These are phyloP conservation scores for Koerneria pararmatus DNA, from an alignment of 2,888 invertebrate genomes.

Conservation along the genomic window DNA sequence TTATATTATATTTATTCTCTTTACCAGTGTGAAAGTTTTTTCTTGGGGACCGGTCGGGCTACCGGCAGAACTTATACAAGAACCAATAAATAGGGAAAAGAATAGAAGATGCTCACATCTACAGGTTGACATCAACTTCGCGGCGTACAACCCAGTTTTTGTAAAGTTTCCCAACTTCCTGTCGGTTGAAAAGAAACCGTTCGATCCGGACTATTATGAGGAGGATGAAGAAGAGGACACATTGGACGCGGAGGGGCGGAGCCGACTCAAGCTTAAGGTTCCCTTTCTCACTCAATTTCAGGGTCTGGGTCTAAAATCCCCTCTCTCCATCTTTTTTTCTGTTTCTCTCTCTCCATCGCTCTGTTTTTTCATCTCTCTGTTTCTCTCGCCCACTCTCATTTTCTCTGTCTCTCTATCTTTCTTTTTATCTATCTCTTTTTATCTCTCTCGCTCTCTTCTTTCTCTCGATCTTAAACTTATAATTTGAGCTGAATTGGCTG, in stretches of 20 bases:
- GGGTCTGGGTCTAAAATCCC: neutral
- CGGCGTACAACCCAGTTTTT: slow-evolving; percentile 59
- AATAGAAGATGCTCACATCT: no score
- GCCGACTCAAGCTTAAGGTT: slow-evolving; percentile 68
- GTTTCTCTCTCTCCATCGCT: no score
- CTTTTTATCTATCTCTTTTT: neutral
- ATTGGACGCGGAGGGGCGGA: slow-evolving; percentile 92
- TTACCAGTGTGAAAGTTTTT: no score
- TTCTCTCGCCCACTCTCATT: neutral
- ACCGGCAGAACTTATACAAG: no score
- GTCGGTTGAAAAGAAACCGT: slow-evolving; percentile 92
- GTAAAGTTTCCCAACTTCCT: slow-evolving; percentile 78
- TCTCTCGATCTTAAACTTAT: neutral
- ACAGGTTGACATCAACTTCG: slow-evolving; percentile 17
- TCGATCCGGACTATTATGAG: slow-evolving; percentile 81
- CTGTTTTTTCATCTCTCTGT: no score
- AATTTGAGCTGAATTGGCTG: neutral
- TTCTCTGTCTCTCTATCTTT: neutral
- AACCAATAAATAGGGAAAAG: no score
- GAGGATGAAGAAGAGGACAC: slow-evolving; percentile 94
- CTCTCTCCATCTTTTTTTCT: neutral
- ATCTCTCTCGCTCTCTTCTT: neutral
- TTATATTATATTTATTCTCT: no score
- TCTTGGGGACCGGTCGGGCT: no score
- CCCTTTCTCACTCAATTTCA: neutral